These are phyloP conservation scores for Acrossocheilus fasciatus DNA, from an alignment of 2,797 vertebrate genomes.

Conservation along the genomic window DNA sequence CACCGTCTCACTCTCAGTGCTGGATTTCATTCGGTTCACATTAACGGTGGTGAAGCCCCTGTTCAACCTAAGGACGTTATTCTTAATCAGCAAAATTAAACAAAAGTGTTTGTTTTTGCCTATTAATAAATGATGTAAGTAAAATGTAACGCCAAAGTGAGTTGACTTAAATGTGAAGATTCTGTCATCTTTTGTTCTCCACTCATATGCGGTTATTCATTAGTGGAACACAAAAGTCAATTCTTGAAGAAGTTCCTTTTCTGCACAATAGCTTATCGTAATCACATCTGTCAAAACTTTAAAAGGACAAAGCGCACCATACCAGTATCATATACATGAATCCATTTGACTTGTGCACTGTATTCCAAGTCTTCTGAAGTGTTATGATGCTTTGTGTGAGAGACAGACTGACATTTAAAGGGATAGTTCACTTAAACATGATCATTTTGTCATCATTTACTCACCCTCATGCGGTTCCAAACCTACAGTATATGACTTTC, in stretches of 20 bases:
- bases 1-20: not conserved
- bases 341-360: too few species aligned
- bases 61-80: not conserved
- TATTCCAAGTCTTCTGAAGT: too few species aligned
- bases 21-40: not conserved
- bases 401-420: too few species aligned
- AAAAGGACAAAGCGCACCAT: not conserved
- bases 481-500: not conserved
- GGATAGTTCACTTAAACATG: not conserved
- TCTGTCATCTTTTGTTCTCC: too few species aligned
- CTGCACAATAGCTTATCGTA: too few species aligned
- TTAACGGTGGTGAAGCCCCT: slow-evolving; percentile 26
- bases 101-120: not conserved
- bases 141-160: not conserved
- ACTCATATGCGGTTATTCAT: too few species aligned
- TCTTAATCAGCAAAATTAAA: not conserved
- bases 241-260: too few species aligned
- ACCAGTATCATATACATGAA: not conserved
- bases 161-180: not conserved
- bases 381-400: not conserved
- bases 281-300: too few species aligned
- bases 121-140: not conserved
- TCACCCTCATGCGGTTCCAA: not conserved
- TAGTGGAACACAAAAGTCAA: too few species aligned
- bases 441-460: not conserved